phyloP scores from a whole-genome alignment of 2,888 invertebrate genomes.

The Drosophila testacea region DNA sequence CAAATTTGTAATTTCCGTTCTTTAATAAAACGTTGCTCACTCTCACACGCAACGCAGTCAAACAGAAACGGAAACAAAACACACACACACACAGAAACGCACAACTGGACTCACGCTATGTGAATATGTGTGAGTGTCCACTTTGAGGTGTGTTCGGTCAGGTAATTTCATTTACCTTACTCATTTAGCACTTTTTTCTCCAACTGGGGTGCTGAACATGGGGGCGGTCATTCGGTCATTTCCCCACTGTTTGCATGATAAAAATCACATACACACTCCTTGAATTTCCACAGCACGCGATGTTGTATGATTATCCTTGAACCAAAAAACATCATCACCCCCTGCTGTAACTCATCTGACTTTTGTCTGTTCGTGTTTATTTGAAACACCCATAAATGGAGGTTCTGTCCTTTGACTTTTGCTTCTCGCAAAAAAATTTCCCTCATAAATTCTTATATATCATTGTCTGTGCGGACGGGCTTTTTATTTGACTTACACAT shows the following conservation, averaged over 20 bases:
- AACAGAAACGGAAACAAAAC: conserved; percentile 49
- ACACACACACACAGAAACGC: conserved; percentile 38
- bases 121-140: conserved; percentile 26
- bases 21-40: conserved; percentile 71
- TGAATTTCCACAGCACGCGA: conserved; percentile 84
- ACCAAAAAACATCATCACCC: conserved; percentile 44
- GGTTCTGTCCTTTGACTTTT: conserved; percentile 66
- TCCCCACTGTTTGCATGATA: conserved; percentile 83
- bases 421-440: conserved; percentile 45
- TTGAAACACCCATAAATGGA: conserved; percentile 47
- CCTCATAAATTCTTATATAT: conserved; percentile 70
- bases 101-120: conserved; percentile 54
- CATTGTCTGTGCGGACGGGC: conserved; percentile 47
- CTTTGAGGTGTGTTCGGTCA: conserved; percentile 79
- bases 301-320: conserved; percentile 83
- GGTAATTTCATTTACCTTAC: conserved; percentile 81
- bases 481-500: conserved; percentile 71
- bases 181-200: conserved; percentile 76
- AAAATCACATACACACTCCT: conserved; percentile 85
- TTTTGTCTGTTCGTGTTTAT: conserved; percentile 61
- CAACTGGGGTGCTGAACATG: background rate
- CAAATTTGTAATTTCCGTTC: conserved; percentile 85
- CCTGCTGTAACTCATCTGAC: conserved; percentile 12
- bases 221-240: conserved; percentile 52
- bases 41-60: conserved; percentile 43